phyloP scores from a whole-genome alignment of 2,888 invertebrate species.

The Crocallis elinguaria region DNA sequence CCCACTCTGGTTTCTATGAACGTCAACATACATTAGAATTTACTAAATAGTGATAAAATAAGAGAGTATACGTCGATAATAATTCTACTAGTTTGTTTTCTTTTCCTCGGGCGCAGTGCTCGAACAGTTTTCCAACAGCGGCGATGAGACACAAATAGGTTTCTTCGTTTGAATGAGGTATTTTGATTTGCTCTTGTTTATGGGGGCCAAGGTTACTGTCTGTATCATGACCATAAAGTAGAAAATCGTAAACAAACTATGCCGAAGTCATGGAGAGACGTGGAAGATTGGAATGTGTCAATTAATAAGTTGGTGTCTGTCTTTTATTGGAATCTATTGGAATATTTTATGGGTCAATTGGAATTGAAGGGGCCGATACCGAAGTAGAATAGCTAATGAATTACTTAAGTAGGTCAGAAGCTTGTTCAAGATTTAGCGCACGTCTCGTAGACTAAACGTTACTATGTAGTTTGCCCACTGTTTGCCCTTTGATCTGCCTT shows the following conservation, averaged over 20 bases:
- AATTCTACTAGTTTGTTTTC: constrained; percentile 67
- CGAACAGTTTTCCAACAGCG: constrained; percentile 40
- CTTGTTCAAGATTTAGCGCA: neutral
- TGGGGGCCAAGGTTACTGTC: constrained; percentile 65
- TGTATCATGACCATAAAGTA: constrained; percentile 6
- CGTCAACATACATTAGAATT: constrained; percentile 71
- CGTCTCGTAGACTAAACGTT: neutral
- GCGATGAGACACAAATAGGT: constrained; percentile 52
- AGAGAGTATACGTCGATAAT: constrained; percentile 57
- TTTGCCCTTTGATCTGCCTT: no score
- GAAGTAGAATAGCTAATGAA: constrained; percentile 14
- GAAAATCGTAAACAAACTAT: constrained; percentile 4
- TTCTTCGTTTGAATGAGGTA: constrained; percentile 43
- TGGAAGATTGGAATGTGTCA: constrained; percentile 11
- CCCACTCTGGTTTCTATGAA: constrained; percentile 66
- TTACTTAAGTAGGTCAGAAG: neutral
- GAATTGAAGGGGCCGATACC: constrained; percentile 1
- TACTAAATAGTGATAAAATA: constrained; percentile 67
- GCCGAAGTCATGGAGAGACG: constrained; percentile 1
- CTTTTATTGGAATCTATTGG: constrained; percentile 6
- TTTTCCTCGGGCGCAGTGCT: constrained; percentile 36
- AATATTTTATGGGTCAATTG: constrained; percentile 16
- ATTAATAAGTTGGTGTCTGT: constrained; percentile 1
- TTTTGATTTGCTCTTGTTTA: constrained; percentile 51
- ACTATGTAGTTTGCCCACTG: neutral